Percentiles rank a stretch among this genome's conserved stretches.
Conservation (phyloP, 2,113 vertebrate species). For the Sporophila hypoxantha region DNA sequence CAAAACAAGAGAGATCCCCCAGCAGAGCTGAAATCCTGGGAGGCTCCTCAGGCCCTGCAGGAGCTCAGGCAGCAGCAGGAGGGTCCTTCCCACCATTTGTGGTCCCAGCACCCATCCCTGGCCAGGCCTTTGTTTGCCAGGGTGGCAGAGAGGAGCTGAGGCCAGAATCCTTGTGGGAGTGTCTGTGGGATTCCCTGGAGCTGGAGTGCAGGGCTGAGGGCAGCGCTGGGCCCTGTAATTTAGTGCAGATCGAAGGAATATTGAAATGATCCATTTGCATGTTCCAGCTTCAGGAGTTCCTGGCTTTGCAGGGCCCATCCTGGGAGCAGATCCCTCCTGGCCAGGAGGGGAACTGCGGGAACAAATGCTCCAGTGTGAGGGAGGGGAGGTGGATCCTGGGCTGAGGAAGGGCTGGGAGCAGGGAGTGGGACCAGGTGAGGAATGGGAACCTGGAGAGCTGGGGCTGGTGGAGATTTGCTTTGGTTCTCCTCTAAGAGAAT, state of each 20-base stretch:
- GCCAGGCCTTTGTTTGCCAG: not conserved
- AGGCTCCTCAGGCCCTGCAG: accelerated
- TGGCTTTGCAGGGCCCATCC: not conserved
- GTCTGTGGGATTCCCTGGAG: not conserved
- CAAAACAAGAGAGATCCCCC: accelerated
- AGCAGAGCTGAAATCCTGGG: not conserved
- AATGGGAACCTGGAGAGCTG: not conserved
- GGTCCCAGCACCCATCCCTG: accelerated
- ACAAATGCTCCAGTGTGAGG: accelerated
- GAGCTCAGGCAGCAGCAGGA: not conserved
- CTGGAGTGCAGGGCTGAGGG: not conserved
- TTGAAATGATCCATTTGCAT: not conserved
- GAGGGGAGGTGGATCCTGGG: not conserved
- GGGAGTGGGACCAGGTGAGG: not conserved
- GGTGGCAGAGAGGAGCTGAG: accelerated
- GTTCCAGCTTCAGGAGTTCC: not conserved
- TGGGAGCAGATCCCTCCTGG: not conserved
- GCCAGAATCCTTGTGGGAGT: not conserved
- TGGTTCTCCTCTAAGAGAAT: not conserved
- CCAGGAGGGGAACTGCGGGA: not conserved
- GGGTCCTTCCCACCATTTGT: accelerated
- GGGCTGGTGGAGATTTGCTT: not conserved
- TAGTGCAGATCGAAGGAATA: not conserved
- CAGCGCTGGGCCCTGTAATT: not conserved
- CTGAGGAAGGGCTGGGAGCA: not conserved